Percentiles rank a stretch among this genome's conserved stretches.
Conservation (phyloP, 2,888 invertebrate genomes). For the Amblyteles armatorius region DNA sequence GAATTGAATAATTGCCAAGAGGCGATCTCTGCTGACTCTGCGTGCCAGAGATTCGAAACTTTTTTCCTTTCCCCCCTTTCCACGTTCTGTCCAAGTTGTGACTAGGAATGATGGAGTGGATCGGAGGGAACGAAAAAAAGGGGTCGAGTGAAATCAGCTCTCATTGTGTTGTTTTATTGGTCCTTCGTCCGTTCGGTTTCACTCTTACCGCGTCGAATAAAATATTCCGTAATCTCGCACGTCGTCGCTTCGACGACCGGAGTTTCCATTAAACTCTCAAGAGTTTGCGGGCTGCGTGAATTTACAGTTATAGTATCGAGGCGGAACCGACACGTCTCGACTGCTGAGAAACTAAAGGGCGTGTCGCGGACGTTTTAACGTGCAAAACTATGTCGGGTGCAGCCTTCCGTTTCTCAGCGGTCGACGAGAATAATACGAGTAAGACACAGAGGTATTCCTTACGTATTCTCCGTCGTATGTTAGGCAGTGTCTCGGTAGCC, state of each 20-base stretch:
- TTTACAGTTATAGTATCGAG: conserved; percentile 46
- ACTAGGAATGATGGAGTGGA: conserved; percentile 66
- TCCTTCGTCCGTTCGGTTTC: background rate
- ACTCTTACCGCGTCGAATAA: background rate
- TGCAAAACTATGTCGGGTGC: background rate
- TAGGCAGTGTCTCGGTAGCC: conserved; percentile 28
- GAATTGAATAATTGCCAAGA: conserved; percentile 70
- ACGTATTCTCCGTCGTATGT: conserved; percentile 28
- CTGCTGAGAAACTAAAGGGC: background rate
- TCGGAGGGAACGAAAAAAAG: conserved; percentile 29
- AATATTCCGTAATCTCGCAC: background rate
- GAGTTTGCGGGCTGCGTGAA: background rate
- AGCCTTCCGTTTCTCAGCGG: background rate
- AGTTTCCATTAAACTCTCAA: background rate
- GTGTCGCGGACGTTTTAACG: background rate
- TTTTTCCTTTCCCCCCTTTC: conserved; percentile 20
- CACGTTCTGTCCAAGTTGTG: conserved; percentile 44
- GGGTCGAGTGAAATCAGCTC: conserved; percentile 60
- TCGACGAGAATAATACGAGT: conserved; percentile 4
- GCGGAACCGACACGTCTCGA: conserved; percentile 29
- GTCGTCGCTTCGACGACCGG: background rate
- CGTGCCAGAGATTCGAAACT: conserved; percentile 50
- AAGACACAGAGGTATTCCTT: conserved; percentile 10
- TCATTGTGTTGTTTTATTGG: conserved; percentile 57
- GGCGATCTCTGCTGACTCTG: conserved; percentile 52